Evolutionary conservation across 1,140 invertebrate species (phyloP), one percentile per base, ranked within the genome.

Genomic region (Hestina assimilis): DNA sequence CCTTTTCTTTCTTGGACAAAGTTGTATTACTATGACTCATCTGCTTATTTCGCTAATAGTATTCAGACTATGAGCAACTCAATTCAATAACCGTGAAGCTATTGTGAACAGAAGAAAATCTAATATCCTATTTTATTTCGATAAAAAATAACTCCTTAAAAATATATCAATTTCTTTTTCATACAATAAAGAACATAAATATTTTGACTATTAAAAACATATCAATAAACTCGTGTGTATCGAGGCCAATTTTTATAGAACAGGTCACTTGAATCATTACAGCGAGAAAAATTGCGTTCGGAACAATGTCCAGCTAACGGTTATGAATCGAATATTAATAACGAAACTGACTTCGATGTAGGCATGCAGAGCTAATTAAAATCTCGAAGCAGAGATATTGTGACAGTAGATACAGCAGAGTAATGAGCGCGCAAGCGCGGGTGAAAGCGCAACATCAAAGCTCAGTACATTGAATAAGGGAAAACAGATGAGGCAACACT

Each of bases 231-330:
- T 15, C 38, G 19, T 41, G 21, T 19, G 21, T 5, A 45, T 24
- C 48, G 24, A 20, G 35, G 35, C 15, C 23, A n/a, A 24, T 38
- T 9, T 41, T 17, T 26, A 29, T 41, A 28, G 48, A 51, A 51
- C 6, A 28, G 42, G 41, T 46, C 31, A 42, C 19, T 40, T 17
- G 48, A 58, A 54, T 47, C 38, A 56, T 43, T 50, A 47, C 24
- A 59, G 26, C 11, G 42, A 53, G 56, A 59, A 67, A 67, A 63
- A 67, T 63, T 50, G 46, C 58, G 51, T 11, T 56, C 28, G 26
- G 42, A 48, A 57, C 60, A 53, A 46, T 58, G 41, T 56, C 53
- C 50, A 43, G 15, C 14, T 67, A 68, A 68, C 65, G 65, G 61
- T 63, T 46, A 21, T 46, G 23, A 28, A 26, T 33, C 43, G 26